phyloP scores from a whole-genome alignment of 1,140 invertebrate genomes.

The Caenorhabditis tropicalis region DNA sequence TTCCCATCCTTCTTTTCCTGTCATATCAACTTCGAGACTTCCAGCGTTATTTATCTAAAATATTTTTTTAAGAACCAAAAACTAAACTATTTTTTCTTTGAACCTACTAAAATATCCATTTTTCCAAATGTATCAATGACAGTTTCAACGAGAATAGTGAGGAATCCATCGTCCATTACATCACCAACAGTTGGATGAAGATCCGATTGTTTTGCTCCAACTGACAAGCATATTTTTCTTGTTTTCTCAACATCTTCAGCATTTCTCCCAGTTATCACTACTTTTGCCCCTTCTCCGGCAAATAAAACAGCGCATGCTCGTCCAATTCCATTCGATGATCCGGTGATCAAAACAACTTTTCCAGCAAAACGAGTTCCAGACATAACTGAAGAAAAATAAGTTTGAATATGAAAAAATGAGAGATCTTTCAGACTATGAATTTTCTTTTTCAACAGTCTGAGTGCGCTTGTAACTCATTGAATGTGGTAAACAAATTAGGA shows the following conservation, averaged over 20 bases:
- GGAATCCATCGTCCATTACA: not conserved
- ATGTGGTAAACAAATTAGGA: not conserved
- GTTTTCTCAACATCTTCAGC: not conserved
- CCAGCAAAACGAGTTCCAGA: not conserved
- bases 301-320: not conserved
- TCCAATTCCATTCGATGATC: not conserved
- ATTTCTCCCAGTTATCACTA: not conserved
- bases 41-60: not conserved
- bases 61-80: not conserved
- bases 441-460: not conserved
- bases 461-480: not conserved
- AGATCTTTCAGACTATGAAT: not conserved
- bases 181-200: slow-evolving; percentile 4
- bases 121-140: not conserved
- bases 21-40: not conserved
- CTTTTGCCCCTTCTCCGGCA: not conserved
- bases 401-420: not conserved
- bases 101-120: not conserved
- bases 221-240: not conserved
- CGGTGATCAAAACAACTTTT: not conserved
- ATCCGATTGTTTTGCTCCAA: not conserved
- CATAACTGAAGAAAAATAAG: not conserved
- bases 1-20: not conserved
- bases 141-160: not conserved
- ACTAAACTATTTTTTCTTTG: too few relatives aligned